phyloP scores from a whole-genome alignment of 2,113 vertebrate genomes.

The Romanogobio albipinnatus region DNA sequence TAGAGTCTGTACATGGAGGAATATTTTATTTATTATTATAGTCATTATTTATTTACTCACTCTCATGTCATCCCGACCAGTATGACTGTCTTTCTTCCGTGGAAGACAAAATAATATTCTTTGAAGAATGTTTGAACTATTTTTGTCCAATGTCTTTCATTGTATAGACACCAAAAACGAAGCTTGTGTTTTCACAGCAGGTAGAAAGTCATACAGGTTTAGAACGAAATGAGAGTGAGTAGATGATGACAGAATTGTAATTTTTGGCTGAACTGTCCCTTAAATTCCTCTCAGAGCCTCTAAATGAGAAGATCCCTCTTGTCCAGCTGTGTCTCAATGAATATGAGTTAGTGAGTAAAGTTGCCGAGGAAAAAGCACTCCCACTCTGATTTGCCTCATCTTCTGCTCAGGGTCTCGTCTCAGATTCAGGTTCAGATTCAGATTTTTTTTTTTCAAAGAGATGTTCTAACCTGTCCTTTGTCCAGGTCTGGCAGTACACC shows the following conservation, averaged over 20 bases:
- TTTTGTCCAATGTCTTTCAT: neutral
- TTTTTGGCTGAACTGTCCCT: neutral
- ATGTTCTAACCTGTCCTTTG: slow-evolving; percentile 24
- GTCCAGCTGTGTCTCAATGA: slow-evolving; percentile 10
- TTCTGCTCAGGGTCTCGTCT: neutral
- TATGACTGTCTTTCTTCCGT: neutral
- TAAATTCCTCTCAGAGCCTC: neutral
- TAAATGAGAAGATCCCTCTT: neutral
- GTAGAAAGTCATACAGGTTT: neutral
- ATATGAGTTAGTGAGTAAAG: slow-evolving; percentile 17
- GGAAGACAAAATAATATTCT: neutral
- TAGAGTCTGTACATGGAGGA: neutral
- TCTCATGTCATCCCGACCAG: neutral
- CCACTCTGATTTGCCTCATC: neutral
- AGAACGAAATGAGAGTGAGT: neutral
- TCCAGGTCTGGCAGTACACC: slow-evolving; percentile 52
- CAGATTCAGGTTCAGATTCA: neutral
- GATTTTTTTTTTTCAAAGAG: slow-evolving; percentile 17
- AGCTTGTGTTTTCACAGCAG: neutral
- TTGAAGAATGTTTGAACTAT: neutral
- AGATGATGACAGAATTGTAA: neutral
- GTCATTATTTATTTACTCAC: neutral
- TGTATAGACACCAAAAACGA: neutral
- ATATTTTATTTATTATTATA: too few relatives aligned
- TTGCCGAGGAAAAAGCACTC: neutral